These are phyloP conservation scores for Numenius arquata DNA, from an alignment of 2,113 vertebrate species.

Conservation along the genomic window DNA sequence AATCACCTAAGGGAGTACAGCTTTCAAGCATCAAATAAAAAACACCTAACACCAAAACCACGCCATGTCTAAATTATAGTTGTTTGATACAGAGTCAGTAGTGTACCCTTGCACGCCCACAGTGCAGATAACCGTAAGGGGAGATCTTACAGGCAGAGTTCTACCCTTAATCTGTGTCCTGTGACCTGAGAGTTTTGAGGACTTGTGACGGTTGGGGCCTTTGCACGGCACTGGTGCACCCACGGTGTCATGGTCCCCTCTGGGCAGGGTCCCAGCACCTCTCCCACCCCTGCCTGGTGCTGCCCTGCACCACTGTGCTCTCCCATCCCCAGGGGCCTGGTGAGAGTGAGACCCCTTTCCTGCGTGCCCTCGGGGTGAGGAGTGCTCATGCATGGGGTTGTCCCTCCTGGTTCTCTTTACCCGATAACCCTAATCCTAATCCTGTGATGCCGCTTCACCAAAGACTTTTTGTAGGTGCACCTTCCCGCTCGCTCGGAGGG, in stretches of 20 bases:
- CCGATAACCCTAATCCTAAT: neutral
- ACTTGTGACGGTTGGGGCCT: neutral
- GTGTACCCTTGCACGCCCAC: accelerated
- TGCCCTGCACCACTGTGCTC: accelerated
- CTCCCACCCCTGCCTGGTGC: neutral
- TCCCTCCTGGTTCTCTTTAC: neutral
- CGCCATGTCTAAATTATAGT: neutral
- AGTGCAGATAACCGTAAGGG: neutral
- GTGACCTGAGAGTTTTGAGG: neutral
- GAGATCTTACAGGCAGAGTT: neutral
- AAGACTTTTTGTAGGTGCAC: neutral
- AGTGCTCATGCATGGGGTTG: neutral
- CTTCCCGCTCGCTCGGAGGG: neutral
- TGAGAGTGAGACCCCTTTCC: neutral
- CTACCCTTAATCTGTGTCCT: neutral
- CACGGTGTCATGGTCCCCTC: accelerated
- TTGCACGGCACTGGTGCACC: accelerated
- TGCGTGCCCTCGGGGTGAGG: neutral
- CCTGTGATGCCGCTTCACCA: neutral
- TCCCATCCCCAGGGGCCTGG: neutral
- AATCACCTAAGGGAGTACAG: neutral
- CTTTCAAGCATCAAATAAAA: neutral
- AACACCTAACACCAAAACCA: neutral
- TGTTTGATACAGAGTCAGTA: neutral
- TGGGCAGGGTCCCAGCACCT: neutral